Evolutionary conservation across 2,888 invertebrate genomes (phyloP).

Genomic region (Kryphioiulus occultus): DNA sequence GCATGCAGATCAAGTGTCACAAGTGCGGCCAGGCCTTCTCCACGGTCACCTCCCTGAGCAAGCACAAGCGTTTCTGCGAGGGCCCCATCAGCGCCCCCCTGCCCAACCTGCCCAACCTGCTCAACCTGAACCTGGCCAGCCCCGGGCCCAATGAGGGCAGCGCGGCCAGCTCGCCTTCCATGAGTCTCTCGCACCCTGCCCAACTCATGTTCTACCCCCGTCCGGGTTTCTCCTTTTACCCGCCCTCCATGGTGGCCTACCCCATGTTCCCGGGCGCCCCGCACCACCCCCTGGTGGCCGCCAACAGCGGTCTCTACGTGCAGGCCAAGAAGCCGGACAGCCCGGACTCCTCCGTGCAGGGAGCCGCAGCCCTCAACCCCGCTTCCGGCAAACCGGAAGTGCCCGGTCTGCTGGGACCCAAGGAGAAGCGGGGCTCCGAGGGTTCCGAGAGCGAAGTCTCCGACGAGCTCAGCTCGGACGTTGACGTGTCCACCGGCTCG

Average conservation of each 20-base stretch:
- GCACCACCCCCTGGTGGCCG: conserved; percentile 57
- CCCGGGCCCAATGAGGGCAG: conserved; percentile 19
- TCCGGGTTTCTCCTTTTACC: conserved; percentile 66
- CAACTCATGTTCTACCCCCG: conserved; percentile 74
- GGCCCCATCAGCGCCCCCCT: conserved; percentile 65
- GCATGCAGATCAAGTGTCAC: conserved; percentile 90
- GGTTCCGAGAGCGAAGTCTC: conserved; percentile 57
- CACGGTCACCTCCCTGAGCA: conserved; percentile 88
- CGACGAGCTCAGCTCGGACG: conserved; percentile 56
- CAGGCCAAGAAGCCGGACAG: conserved; percentile 52
- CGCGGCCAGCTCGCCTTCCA: conserved; percentile 44
- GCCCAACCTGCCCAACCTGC: background rate
- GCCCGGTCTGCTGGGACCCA: background rate
- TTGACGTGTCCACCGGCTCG: conserved; percentile 53
- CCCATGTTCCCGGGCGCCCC: conserved; percentile 61
- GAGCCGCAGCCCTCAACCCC: conserved; percentile 33
- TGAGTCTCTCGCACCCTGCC: conserved; percentile 46
- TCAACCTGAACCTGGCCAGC: background rate
- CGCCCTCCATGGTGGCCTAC: conserved; percentile 68
- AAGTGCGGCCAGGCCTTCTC: conserved; percentile 94
- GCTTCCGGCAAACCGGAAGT: conserved; percentile 29
- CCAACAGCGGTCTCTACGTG: background rate
- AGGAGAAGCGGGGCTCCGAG: conserved; percentile 54
- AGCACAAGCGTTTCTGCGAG: conserved; percentile 96
- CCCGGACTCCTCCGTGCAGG: conserved; percentile 53